These are phyloP conservation scores for Argynnis bischoffii DNA, from an alignment of 2,888 invertebrate genomes.

Conservation along the genomic window DNA sequence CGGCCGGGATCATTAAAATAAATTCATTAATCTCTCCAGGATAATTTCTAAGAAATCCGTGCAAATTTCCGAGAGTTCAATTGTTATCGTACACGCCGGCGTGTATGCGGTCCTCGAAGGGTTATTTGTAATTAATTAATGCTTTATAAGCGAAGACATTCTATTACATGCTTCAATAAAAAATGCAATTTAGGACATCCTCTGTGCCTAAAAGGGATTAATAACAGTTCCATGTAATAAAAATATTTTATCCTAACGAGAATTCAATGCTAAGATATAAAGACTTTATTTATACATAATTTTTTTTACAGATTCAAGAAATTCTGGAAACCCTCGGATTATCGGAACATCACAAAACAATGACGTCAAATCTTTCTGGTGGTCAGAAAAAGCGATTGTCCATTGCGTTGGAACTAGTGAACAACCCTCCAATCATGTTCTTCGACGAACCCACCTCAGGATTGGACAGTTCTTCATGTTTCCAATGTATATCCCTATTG, in stretches of 20 bases:
- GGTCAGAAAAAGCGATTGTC: constrained; percentile 97
- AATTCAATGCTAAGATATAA: background rate
- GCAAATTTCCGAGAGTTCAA: too few species aligned
- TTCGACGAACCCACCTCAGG: constrained; percentile 99
- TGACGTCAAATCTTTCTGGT: constrained; percentile 95
- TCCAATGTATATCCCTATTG: constrained; percentile 94
- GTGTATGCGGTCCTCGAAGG: too few species aligned
- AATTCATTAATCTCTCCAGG: too few species aligned
- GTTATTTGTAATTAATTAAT: too few species aligned
- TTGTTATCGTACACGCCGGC: too few species aligned
- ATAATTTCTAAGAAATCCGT: too few species aligned
- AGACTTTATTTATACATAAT: background rate
- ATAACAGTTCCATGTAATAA: background rate
- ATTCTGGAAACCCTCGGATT: constrained; percentile 95
- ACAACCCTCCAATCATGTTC: constrained; percentile 98
- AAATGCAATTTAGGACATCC: too few species aligned
- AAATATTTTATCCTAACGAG: background rate
- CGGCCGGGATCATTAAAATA: too few species aligned
- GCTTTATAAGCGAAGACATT: too few species aligned
- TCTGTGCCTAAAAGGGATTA: too few species aligned
- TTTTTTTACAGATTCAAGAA: constrained; percentile 89
- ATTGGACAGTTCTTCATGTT: constrained; percentile 96
- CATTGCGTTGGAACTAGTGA: constrained; percentile 96
- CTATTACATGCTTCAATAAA: too few species aligned
- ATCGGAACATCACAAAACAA: constrained; percentile 92